Conservation (phyloP, 2,888 invertebrate genomes). For the Cheilosia soror region DNA sequence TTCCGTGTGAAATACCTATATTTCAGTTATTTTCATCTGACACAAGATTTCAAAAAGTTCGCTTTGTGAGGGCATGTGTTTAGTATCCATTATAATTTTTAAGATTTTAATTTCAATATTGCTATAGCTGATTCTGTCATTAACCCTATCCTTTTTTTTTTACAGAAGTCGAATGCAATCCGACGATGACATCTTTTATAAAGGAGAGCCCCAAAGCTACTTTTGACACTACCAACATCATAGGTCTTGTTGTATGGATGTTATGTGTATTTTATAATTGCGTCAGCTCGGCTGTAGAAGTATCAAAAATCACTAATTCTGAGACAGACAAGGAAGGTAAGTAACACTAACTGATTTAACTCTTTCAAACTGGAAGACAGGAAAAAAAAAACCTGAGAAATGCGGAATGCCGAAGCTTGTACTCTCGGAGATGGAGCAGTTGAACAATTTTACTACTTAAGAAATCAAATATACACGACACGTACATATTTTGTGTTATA, state of each 20-base stretch:
- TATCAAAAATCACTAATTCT: constrained; percentile 95
- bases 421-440: background rate
- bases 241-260: constrained; percentile 97
- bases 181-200: constrained; percentile 86
- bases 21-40: too few relatives aligned
- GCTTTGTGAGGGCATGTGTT: too few relatives aligned
- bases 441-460: too few relatives aligned
- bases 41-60: too few relatives aligned
- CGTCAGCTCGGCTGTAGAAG: constrained; percentile 96
- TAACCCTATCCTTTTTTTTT: background rate
- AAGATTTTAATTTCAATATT: too few relatives aligned
- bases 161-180: constrained; percentile 90
- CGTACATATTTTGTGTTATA: too few relatives aligned
- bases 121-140: background rate
- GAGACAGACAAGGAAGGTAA: constrained; percentile 85
- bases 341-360: constrained; percentile 25
- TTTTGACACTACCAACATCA: constrained; percentile 95
- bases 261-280: constrained; percentile 98
- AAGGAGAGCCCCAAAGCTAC: constrained; percentile 83
- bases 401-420: background rate
- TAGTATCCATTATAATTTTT: too few relatives aligned
- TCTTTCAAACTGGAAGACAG: background rate
- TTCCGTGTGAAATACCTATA: too few relatives aligned
- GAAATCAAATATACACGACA: too few relatives aligned
- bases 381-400: background rate